These are phyloP conservation scores for Rhegmatorhina hoffmannsi DNA, from an alignment of 2,113 vertebrate genomes.

Conservation along the genomic window DNA sequence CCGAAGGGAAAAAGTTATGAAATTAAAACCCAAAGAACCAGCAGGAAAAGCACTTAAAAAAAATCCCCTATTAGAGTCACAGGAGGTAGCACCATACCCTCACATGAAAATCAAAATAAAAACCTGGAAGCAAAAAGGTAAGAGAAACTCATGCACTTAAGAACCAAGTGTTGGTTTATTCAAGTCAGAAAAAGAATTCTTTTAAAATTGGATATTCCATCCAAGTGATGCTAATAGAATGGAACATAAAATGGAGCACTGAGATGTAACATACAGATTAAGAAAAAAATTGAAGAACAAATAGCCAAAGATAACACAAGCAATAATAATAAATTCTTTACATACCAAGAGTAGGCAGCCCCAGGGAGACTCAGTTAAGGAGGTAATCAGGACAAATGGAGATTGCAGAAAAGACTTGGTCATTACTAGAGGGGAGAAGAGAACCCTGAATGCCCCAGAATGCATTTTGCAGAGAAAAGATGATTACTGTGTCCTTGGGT, in stretches of 20 bases:
- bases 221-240: slow-evolving; percentile 52
- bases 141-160: slow-evolving; percentile 12
- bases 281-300: slow-evolving; percentile 55
- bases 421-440: slow-evolving; percentile 35
- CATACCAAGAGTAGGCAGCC: slow-evolving; percentile 29
- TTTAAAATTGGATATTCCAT: slow-evolving; percentile 56
- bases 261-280: slow-evolving; percentile 59
- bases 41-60: slow-evolving; percentile 33
- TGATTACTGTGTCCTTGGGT: neutral
- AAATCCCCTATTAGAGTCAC: slow-evolving; percentile 59
- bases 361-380: slow-evolving; percentile 46
- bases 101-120: slow-evolving; percentile 61
- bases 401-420: slow-evolving; percentile 29
- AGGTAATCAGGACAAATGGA: slow-evolving; percentile 44
- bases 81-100: slow-evolving; percentile 39
- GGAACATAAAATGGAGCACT: slow-evolving; percentile 47
- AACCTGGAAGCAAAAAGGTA: slow-evolving; percentile 55
- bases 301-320: slow-evolving; percentile 55
- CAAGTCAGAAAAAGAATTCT: slow-evolving; percentile 34
- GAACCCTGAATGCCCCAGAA: neutral
- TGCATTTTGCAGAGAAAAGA: slow-evolving; percentile 4
- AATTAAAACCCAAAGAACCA: slow-evolving; percentile 63
- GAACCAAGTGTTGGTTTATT: slow-evolving; percentile 26
- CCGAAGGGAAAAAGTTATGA: slow-evolving; percentile 31
- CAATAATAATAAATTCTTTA: slow-evolving; percentile 65